Base-by-base conservation (phyloP, 1,140 invertebrate species). In the Diprion similis region DNA sequence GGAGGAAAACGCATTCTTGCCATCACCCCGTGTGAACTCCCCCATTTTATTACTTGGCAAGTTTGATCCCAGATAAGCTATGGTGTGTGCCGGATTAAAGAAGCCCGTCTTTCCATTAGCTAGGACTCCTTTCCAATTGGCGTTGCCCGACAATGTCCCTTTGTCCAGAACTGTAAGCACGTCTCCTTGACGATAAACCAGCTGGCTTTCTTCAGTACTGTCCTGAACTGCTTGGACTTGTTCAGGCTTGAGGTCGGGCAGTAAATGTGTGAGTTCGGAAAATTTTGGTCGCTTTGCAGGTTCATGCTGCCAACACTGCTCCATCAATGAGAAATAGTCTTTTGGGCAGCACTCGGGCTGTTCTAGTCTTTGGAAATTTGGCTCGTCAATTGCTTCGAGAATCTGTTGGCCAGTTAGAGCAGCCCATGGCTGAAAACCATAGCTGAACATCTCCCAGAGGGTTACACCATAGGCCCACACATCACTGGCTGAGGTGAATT, bases 401-500 rank as follows among this genome's bases (percentile, higher is more conserved):
- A 99, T 99, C 89, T 99, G 94, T 78, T 97, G 95, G 0, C 98
- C 98, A 0, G 96, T 98, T 24, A 98, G 90, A 0, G 96, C 98
- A 0, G 96, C 95, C 98, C 98, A 99, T 0, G 98, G 98, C 86
- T 99, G 97, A 83, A 98, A 97, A 10, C 98, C 98, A 82, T 98
- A 99, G 11, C 96, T 97, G 83, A 99, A 99, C 95, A 99, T 98
- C 87, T 99, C 98, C 98, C 98, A 99, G 0, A 99, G 86, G n/a
- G 97, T 98, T 0, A 99, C 97, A 10, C 95, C 98, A 87, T 95
- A 99, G 0, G 97, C 96, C 98, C 98, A 99, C 0, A 99, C 96
- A 86, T 99, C 98, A 78, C 95, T 98, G 0, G 97, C 93, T 13
- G 96, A 96, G 8, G 98, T 99, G 82, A 99, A 99, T 74, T 95